Conservation (phyloP, 2,888 invertebrate species). For the Geotrupes spiniger region DNA sequence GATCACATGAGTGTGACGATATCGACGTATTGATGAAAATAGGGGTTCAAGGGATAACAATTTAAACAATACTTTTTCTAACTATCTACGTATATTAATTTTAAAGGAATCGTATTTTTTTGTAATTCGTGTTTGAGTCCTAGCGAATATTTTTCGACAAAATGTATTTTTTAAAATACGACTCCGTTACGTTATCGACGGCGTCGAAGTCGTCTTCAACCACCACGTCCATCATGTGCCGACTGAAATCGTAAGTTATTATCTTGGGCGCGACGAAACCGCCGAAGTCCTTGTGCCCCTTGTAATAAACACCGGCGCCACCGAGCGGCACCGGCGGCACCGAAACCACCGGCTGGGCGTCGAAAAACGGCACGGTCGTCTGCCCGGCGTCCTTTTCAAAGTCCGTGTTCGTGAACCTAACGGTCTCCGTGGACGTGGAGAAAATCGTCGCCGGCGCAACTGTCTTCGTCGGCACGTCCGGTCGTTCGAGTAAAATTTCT, state of each 20-base stretch:
- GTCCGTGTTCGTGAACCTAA: constrained; percentile 55
- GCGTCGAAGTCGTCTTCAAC: no score
- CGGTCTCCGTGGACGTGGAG: constrained; percentile 29
- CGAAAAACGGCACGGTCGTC: constrained; percentile 58
- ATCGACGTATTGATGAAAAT: no score
- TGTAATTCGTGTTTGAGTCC: no score
- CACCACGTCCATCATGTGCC: no score
- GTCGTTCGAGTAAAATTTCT: constrained; percentile 56
- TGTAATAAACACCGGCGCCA: constrained; percentile 77
- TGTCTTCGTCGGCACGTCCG: constrained; percentile 66
- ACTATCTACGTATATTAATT: no score
- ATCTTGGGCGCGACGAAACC: constrained; percentile 75
- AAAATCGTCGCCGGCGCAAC: constrained; percentile 42
- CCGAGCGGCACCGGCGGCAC: constrained; percentile 65
- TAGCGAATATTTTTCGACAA: no score
- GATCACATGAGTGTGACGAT: no score
- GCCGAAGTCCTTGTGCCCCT: constrained; percentile 67
- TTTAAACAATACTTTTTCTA: no score
- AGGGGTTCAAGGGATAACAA: no score
- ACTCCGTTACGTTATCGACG: no score
- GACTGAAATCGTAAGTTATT: constrained; percentile 70
- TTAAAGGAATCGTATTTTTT: no score
- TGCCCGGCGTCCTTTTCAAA: constrained; percentile 55
- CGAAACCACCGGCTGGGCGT: constrained; percentile 76
- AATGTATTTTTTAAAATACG: no score